phyloP scores from a whole-genome alignment of 2,797 vertebrate species.

The Borostomias antarcticus region DNA sequence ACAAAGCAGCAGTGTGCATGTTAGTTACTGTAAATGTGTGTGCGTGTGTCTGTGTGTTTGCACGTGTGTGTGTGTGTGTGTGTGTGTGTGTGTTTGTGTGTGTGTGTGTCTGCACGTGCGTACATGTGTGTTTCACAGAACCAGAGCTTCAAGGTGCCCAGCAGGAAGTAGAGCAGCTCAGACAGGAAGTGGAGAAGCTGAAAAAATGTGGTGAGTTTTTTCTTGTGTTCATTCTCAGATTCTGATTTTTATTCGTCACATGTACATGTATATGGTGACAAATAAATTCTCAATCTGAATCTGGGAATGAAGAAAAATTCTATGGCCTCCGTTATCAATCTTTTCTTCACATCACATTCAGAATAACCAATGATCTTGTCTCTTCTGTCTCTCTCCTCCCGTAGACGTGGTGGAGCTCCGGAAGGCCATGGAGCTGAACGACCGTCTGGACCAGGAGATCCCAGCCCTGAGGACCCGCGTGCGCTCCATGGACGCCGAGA shows the following conservation, averaged over 20 bases:
- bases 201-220: slow-evolving; percentile 60
- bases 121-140: no score
- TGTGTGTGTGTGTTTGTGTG: slow-evolving; percentile 13
- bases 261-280: no score
- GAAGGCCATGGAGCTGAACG: slow-evolving; percentile 78
- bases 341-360: no score
- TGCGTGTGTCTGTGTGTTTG: background rate
- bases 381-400: background rate
- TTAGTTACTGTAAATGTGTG: background rate
- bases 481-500: slow-evolving; percentile 76
- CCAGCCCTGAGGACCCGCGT: slow-evolving; percentile 74
- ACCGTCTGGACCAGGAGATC: slow-evolving; percentile 80
- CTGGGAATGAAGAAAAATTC: no score
- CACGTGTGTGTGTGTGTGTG: background rate
- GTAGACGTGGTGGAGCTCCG: slow-evolving; percentile 69
- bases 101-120: no score
- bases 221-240: background rate
- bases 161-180: slow-evolving; percentile 61
- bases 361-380: background rate
- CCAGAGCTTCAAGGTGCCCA: slow-evolving; percentile 69
- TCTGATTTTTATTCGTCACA: no score
- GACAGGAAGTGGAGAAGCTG: slow-evolving; percentile 63
- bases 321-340: no score
- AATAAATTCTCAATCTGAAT: no score
- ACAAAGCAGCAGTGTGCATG: background rate